Conservation (phyloP, 2,797 vertebrate species). For the Platalea minor region DNA sequence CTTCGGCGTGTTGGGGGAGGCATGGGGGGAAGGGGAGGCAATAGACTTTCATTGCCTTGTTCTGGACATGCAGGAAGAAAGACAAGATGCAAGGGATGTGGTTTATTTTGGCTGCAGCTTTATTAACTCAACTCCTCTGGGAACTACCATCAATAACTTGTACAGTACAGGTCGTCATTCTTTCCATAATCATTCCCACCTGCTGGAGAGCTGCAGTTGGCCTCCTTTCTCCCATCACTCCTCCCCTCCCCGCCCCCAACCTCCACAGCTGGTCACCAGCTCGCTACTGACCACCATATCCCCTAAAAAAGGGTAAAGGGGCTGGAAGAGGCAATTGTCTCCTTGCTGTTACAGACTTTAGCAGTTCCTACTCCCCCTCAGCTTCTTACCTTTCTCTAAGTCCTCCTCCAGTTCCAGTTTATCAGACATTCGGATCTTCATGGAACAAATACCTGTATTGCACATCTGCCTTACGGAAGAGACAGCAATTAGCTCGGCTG, state of each 20-base stretch:
- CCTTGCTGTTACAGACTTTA: neutral
- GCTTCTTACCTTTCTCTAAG: neutral
- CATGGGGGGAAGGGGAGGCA: neutral
- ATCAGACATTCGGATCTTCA: neutral
- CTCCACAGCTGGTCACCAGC: conserved; percentile 50
- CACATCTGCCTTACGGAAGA: neutral
- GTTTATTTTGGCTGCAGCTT: conserved; percentile 55
- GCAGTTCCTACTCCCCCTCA: neutral
- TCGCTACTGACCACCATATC: neutral
- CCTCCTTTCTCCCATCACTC: neutral
- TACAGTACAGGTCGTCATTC: conserved; percentile 45
- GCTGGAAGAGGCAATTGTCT: neutral
- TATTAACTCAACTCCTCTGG: conserved; percentile 51
- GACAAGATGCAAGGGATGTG: conserved; percentile 58
- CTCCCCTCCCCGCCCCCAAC: neutral
- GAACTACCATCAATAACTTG: conserved; percentile 57
- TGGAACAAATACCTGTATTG: neutral
- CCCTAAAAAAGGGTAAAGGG: neutral
- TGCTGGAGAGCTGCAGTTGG: conserved; percentile 10
- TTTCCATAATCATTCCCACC: conserved; percentile 61
- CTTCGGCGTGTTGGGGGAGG: neutral
- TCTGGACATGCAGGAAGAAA: conserved; percentile 20
- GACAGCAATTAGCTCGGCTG: neutral
- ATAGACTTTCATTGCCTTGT: neutral
- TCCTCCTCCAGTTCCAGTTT: neutral